Evolutionary conservation across 1,140 invertebrate genomes (phyloP), one percentile per base, ranked within the genome.

Genomic region (Brachionus rotundiformis): DNA sequence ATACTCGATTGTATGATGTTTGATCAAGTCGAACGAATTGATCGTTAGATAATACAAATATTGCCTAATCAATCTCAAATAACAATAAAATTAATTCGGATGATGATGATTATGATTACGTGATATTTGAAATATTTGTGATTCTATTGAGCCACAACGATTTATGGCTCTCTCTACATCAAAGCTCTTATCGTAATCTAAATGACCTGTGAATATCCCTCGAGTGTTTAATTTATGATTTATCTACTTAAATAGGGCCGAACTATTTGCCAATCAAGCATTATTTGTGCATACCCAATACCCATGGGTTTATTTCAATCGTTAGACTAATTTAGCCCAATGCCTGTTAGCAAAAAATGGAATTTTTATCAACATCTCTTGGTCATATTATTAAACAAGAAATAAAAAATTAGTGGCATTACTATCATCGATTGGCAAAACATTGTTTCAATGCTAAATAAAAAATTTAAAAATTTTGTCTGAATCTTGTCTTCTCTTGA

Each of bases 171-270:
- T 31, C 29, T 63, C 23, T 31, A 27, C 61, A 11, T 63, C 61
- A 63, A 63, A 63, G 61, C 25, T 63, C 61, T 63, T 63, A 63
- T 63, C 61, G 25, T 63, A 33, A 63, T 63, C 61, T 63, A 63
- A 63, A 63, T 63, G 61, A 63, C 61, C 61, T 63, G 61, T 63
- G 61, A 63, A 63, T 54, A 63, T 63, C 61, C 61, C 61, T 63
- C 29, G 29, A 63, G 61, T 63, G 29, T 29, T 63, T 63, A 19
- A 33, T 63, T 63, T 63, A 63, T 63, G 61, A 63, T 63, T 63
- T 63, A 63, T 63, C 61, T 63, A 63, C 8, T 54, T 54, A n/a
- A 29, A 27, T n/a, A 1, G 29, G 10, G n/a, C 61, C 61, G 61
- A 63, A 33, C 29, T 63, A 63, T 54, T 54, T 54, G 19, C 47